These are phyloP conservation scores for Chrysogorgia sp. DNA, from an alignment of 92 coral and sea anemone species.

Conservation along the genomic window DNA sequence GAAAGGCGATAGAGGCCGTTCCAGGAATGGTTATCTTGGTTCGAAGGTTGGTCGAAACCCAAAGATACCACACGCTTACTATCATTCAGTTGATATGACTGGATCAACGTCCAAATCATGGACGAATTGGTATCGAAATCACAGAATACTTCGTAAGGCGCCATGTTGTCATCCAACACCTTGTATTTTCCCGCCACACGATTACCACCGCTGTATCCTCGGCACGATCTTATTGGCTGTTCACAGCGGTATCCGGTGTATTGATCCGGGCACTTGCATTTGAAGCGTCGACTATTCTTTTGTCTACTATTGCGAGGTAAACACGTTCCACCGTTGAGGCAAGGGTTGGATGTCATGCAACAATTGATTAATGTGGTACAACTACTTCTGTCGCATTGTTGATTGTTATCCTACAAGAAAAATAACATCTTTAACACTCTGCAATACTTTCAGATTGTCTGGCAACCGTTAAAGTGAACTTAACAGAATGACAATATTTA, in stretches of 20 bases:
- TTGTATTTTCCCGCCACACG: background rate
- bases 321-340: constrained; percentile 7
- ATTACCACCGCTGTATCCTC: constrained; percentile 4
- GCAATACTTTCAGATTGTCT: background rate
- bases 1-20: constrained; percentile 7
- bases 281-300: background rate
- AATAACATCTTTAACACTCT: background rate
- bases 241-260: background rate
- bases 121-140: constrained; percentile 1
- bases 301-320: background rate
- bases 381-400: background rate
- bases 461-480: too few species aligned
- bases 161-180: background rate
- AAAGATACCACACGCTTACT: background rate
- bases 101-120: constrained; percentile 5
- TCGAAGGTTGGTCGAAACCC: background rate
- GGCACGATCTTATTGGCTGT: constrained; percentile 2
- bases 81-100: constrained; percentile 1
- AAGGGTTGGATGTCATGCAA: constrained; percentile 11
- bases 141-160: background rate
- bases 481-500: too few species aligned
- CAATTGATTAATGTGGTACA: background rate
- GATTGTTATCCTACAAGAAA: too few species aligned
- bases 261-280: background rate
- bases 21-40: constrained; percentile 2